These are phyloP conservation scores for Siniperca scherzeri DNA, from an alignment of 2,797 vertebrate species.

Conservation along the genomic window DNA sequence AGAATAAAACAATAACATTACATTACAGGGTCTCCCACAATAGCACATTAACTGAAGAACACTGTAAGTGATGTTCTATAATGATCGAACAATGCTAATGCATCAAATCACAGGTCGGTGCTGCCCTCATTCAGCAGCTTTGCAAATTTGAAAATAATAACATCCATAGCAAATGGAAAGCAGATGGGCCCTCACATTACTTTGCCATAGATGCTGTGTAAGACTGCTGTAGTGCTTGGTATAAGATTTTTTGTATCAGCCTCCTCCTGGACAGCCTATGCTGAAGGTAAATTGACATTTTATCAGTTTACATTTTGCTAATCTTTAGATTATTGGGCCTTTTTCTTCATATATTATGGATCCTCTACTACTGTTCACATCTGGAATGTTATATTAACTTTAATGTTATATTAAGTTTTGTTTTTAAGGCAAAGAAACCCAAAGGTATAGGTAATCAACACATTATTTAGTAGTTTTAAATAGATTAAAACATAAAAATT, in stretches of 20 bases:
- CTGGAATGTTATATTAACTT: background rate
- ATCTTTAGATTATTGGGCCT: background rate
- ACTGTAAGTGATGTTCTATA: background rate
- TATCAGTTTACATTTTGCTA: background rate
- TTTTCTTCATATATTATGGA: background rate
- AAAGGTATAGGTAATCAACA: background rate
- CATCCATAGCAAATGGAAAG: constrained; percentile 29
- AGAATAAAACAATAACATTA: background rate
- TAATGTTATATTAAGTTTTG: background rate
- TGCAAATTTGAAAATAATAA: constrained; percentile 38
- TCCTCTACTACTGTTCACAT: too few species aligned
- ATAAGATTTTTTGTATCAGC: background rate
- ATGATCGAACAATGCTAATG: constrained; percentile 16
- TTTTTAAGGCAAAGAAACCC: background rate
- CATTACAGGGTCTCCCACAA: constrained; percentile 13
- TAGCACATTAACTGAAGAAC: background rate
- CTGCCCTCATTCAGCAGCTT: constrained; percentile 25
- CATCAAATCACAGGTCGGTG: constrained; percentile 20
- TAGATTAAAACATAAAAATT: background rate
- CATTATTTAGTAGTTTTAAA: background rate
- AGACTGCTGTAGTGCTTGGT: background rate
- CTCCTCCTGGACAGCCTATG: background rate
- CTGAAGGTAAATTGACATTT: background rate
- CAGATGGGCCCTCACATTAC: constrained; percentile 39
- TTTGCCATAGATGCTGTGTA: background rate